Evolutionary conservation across 2,113 vertebrate genomes (phyloP).

Genomic region (Phasianus colchicus): DNA sequence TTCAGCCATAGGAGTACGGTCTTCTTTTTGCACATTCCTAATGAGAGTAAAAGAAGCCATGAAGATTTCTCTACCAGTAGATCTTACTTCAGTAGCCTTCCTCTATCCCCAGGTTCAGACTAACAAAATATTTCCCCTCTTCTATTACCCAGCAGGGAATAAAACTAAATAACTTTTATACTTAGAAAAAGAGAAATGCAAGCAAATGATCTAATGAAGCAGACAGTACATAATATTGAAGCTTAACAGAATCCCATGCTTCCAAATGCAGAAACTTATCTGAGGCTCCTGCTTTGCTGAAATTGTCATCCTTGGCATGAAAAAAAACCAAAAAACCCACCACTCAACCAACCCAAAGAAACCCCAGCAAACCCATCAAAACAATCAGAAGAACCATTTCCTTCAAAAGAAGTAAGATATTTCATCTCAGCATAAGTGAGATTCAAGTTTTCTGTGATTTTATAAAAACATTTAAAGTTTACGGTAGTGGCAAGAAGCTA

Average conservation of each 20-base stretch:
- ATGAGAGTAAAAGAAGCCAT: neutral
- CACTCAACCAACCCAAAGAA: neutral
- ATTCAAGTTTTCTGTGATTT: neutral
- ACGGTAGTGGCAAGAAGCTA: neutral
- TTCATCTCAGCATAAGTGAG: neutral
- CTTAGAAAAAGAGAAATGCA: neutral
- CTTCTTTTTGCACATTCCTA: conserved; percentile 96
- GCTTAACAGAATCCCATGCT: neutral
- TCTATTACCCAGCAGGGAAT: neutral
- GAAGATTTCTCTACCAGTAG: neutral
- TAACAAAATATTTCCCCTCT: neutral
- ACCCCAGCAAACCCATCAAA: neutral
- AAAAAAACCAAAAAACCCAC: neutral
- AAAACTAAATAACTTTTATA: neutral
- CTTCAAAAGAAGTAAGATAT: neutral
- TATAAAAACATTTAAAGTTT: neutral
- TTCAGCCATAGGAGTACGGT: conserved; percentile 90
- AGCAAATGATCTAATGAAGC: neutral
- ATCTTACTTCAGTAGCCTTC: neutral
- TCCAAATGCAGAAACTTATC: neutral
- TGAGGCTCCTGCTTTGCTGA: neutral
- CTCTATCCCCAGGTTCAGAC: neutral
- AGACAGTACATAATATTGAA: accelerated
- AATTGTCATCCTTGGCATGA: neutral
- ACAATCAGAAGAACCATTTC: neutral